Evolutionary conservation across 1,140 invertebrate genomes (phyloP).

Genomic region (Drosophila erecta): DNA sequence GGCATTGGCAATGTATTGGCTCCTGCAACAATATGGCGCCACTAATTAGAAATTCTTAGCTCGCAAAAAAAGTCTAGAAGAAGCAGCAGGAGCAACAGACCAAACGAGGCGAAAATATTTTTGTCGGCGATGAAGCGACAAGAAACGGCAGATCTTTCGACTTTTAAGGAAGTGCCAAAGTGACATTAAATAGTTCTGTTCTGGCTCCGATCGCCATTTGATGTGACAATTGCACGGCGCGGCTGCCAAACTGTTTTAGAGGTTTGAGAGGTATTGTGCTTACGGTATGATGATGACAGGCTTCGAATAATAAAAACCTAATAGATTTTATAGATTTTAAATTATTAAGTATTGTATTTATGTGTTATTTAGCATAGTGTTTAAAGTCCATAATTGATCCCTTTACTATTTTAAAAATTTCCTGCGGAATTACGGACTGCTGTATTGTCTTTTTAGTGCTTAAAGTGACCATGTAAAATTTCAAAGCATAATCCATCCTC

Average conservation of each 20-base stretch:
- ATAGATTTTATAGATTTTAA: too few relatives aligned
- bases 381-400: too few relatives aligned
- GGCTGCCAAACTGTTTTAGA: constrained; percentile 16
- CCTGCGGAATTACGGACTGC: too few relatives aligned
- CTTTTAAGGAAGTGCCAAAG: constrained; percentile 82
- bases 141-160: constrained; percentile 51
- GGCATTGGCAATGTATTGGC: constrained; percentile 45
- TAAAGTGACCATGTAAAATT: too few relatives aligned
- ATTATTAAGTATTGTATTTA: background rate
- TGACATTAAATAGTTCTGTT: constrained; percentile 82
- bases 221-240: constrained; percentile 42
- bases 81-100: constrained; percentile 16
- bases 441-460: too few relatives aligned
- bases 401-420: too few relatives aligned
- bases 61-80: constrained; percentile 61
- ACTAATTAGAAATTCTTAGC: constrained; percentile 82
- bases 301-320: background rate
- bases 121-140: constrained; percentile 48
- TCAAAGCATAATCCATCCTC: background rate
- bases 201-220: constrained; percentile 44
- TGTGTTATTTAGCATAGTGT: too few relatives aligned
- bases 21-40: constrained; percentile 75
- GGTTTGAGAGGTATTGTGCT: background rate
- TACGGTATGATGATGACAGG: too few relatives aligned
- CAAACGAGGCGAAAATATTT: constrained; percentile 61